A percentile compares a stretch with the other conserved stretches of the same genome.
These are phyloP conservation scores for Vultur gryphus DNA, from an alignment of 2,797 vertebrate genomes.

Conservation along the genomic window DNA sequence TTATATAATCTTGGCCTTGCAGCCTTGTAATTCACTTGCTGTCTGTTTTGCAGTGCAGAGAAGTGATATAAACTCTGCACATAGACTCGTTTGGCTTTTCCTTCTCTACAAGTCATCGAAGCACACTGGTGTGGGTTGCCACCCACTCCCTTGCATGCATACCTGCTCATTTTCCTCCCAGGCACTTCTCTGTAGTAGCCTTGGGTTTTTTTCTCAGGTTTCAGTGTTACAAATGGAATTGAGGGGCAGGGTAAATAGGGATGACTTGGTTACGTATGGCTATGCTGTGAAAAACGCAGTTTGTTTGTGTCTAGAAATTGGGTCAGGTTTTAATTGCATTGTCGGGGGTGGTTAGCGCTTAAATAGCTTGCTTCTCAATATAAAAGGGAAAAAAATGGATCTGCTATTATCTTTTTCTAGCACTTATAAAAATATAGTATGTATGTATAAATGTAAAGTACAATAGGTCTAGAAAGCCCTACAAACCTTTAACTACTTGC, in stretches of 20 bases:
- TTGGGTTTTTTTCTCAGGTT: neutral
- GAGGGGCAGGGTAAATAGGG: neutral
- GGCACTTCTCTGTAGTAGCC: neutral
- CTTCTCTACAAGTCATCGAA: neutral
- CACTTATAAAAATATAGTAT: neutral
- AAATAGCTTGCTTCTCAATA: neutral
- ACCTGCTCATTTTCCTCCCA: neutral
- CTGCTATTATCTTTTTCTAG: neutral
- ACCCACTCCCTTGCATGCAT: fast-evolving
- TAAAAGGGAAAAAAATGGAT: neutral
- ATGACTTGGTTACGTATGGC: neutral
- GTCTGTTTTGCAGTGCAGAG: neutral
- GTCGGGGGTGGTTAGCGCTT: neutral
- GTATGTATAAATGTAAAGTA: neutral
- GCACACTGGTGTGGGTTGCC: neutral
- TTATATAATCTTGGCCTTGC: neutral
- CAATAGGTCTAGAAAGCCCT: neutral
- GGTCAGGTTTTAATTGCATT: conserved; percentile 12
- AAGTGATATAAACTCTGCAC: neutral
- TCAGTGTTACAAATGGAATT: neutral
- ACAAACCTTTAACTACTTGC: neutral
- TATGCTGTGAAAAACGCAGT: neutral
- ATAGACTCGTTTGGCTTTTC: neutral
- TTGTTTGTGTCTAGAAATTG: neutral
- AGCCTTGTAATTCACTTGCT: neutral